Conservation (phyloP, 2,113 vertebrate species). For the Sardina pilchardus region DNA sequence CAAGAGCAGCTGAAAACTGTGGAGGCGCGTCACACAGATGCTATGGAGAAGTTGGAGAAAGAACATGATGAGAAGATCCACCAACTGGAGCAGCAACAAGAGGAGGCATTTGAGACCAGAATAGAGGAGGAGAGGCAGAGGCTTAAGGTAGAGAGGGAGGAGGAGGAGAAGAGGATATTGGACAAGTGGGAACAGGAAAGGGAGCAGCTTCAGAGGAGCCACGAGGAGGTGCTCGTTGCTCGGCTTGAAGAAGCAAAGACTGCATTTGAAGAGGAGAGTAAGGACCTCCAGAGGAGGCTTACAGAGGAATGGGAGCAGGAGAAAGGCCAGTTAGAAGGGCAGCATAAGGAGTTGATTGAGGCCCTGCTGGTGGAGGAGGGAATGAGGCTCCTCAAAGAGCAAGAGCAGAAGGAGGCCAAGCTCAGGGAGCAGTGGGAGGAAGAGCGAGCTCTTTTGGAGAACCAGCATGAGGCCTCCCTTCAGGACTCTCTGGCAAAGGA, state of each 20-base stretch:
- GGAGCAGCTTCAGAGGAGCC: conserved; percentile 54
- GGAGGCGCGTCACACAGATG: conserved; percentile 32
- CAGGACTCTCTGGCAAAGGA: conserved; percentile 61
- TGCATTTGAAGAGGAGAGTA: conserved; percentile 57
- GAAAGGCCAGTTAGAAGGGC: conserved; percentile 64
- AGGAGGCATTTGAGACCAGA: conserved; percentile 57
- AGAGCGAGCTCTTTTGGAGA: conserved; percentile 61
- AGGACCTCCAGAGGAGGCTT: conserved; percentile 56
- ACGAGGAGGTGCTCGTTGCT: conserved; percentile 66
- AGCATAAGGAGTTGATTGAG: conserved; percentile 66
- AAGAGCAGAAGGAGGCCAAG: conserved; percentile 67
- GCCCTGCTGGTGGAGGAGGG: conserved; percentile 66
- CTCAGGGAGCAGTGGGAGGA: conserved; percentile 68
- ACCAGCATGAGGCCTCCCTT: conserved; percentile 61
- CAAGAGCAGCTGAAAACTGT: conserved; percentile 62
- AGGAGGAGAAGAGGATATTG: conserved; percentile 52
- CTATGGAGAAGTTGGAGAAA: conserved; percentile 54
- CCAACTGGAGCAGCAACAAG: conserved; percentile 57
- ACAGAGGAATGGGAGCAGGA: conserved; percentile 70
- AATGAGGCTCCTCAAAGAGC: conserved; percentile 56
- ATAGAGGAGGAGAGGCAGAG: conserved; percentile 62
- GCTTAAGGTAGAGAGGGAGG: conserved; percentile 54
- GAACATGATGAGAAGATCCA: conserved; percentile 67
- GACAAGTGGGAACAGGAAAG: conserved; percentile 68
- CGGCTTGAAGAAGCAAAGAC: conserved; percentile 61